Evolutionary conservation across 2,888 invertebrate genomes (phyloP), one percentile per base, ranked within the genome.

Genomic region (Venusia cambrica): DNA sequence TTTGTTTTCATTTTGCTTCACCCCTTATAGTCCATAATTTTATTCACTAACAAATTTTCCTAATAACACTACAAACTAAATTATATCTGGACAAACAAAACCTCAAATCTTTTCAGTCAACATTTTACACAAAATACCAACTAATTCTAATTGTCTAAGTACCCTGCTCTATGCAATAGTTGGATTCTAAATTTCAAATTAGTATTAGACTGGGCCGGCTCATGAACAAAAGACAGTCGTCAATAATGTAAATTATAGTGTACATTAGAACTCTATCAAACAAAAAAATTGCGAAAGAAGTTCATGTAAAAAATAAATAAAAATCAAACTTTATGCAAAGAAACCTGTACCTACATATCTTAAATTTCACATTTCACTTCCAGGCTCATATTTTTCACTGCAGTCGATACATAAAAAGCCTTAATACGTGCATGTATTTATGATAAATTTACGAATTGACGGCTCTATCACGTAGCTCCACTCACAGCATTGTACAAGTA

Each of bases 401-500:
- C 45, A 59, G 48, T 60, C 45, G 50, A 60, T 62, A 62, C 51
- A 57, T 54, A 55, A 56, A 54, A 55, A 61, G 43, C 62, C 71
- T 74, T 48, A 37, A 57, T 65, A 68, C 39, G 56, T 58, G 59
- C 73, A 78, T 79, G 66, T 77, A 73, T 76, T 74, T 66, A 59
- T 48, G 65, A 36, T 64, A 70, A 67, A 72, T 64, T 66, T 72
- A 65, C 48, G 70, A 76, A 74, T 73, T 76, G 79, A 78, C 79
- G 80, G 70, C 60, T 73, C 46, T 57, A 73, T 54, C 73, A 76
- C 74, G 69, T 63, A 68, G 61, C 71, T 71, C 63, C 66, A n/a
- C n/a, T n/a, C 67, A 76, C 78, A 79, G 80, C 81, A 78, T 79
- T 73, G 73, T 71, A 70, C 68, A 67, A 73, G n/a, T n/a, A n/a